Evolutionary conservation across 2,888 invertebrate species (phyloP), one percentile per base, ranked within the genome.

Genomic region (Agrotis puta): DNA sequence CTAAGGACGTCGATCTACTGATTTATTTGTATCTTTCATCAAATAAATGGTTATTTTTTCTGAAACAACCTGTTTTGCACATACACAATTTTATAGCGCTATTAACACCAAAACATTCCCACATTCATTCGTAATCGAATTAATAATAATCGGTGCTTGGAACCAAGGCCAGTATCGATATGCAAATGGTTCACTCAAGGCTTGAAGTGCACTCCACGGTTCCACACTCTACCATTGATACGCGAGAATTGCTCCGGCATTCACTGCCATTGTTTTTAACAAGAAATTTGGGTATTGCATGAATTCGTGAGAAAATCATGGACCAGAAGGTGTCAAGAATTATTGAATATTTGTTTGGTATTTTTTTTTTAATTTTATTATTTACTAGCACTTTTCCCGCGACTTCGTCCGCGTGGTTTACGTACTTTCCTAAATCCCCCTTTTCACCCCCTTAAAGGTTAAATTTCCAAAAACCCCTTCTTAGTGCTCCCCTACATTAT

Each of bases 111-210:
- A 80, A 39, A 68, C 33, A 77, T 86, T 86, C 84, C 80, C 82
- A 85, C 83, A 86, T 77, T 84, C 59, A 64, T 78, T 66, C 76
- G 58, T 77, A 72, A 82, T 79, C 69, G 76, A 78, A 82, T 77
- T 70, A 79, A 77, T 79, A 79, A 82, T 70, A 81, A 74, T 70
- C 72, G 85, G 81, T 79, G 24, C 83, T 84, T 54, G 72, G 45
- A 78, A 39, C 53, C 58, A 74, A 87, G 86, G 68, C 85, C 87
- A 90, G 89, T 89, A 94, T 90, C 94, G 95, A 94, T 95, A 95
- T 95, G 95, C 95, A 95, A 95, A 95, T 93, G 92, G 89, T 89
- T 89, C 87, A 88, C 85, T 86, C 88, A 86, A 88, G 83, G 74
- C 79, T 74, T 90, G 80, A 86, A 95, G 95, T 88, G 92, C 92